Conservation (phyloP, 2,797 vertebrate species). For the Garrulus glandarius region DNA sequence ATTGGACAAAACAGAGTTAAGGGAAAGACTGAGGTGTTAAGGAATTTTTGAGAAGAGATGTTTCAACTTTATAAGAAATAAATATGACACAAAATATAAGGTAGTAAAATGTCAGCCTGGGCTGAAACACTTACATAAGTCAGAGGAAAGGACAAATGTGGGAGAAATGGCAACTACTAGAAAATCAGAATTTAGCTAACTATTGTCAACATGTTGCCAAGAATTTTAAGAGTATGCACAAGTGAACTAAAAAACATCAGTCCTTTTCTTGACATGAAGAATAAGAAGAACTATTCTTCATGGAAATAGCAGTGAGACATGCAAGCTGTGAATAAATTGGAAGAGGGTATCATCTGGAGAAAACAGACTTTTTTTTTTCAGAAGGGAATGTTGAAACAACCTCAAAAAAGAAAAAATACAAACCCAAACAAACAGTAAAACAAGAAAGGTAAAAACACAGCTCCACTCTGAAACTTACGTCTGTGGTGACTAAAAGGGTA, state of each 20-base stretch:
- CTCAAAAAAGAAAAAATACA: neutral
- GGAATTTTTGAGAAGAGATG: neutral
- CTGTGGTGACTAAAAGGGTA: neutral
- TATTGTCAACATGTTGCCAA: neutral
- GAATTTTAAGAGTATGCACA: neutral
- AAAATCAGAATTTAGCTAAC: neutral
- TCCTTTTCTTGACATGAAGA: neutral
- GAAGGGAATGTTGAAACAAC: neutral
- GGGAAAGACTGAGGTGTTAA: neutral
- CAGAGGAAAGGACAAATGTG: neutral
- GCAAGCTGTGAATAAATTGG: neutral
- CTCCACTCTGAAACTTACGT: neutral
- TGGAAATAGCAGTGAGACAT: neutral
- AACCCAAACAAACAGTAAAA: fast-evolving
- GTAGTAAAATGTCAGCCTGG: neutral
- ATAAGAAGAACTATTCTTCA: neutral
- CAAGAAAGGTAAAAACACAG: neutral
- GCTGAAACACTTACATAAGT: neutral
- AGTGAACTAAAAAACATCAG: neutral
- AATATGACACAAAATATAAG: neutral
- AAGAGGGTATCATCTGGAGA: neutral
- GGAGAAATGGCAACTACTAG: neutral
- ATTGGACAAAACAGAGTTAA: neutral
- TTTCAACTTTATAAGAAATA: neutral
- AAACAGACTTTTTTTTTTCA: neutral